Evolutionary conservation across 1,140 invertebrate species (phyloP).

Genomic region (Zelostemma sp.): DNA sequence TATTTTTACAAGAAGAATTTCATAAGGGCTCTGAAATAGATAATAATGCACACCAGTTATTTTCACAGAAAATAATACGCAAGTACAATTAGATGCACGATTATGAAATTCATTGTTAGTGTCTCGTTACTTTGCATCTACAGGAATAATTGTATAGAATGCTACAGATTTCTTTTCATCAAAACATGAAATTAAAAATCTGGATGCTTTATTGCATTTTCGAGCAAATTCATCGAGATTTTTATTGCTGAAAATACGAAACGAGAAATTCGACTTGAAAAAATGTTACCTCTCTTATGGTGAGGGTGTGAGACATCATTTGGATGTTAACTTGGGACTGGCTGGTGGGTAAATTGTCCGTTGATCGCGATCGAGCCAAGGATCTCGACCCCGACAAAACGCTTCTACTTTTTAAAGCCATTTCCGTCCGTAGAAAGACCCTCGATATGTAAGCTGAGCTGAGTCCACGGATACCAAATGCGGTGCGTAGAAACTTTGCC

Average conservation of each 20-base stretch:
- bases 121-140: background rate
- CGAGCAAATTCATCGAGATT: too few relatives aligned
- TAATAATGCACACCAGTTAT: too few relatives aligned
- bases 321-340: constrained; percentile 93
- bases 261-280: too few relatives aligned
- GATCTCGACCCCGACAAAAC: constrained; percentile 79
- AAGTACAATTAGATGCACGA: too few relatives aligned
- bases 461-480: constrained; percentile 90
- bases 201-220: too few relatives aligned
- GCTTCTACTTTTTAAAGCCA: constrained; percentile 86
- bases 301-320: constrained; percentile 93
- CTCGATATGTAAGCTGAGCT: constrained; percentile 92
- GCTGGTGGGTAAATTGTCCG: constrained; percentile 89
- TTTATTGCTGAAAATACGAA: too few relatives aligned
- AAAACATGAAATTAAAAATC: too few relatives aligned
- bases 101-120: constrained; percentile 8
- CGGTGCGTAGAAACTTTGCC: constrained; percentile 87
- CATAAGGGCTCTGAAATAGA: too few relatives aligned
- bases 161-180: too few relatives aligned
- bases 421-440: constrained; percentile 92
- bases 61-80: too few relatives aligned
- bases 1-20: too few relatives aligned
- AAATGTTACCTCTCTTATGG: constrained; percentile 84
- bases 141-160: background rate
- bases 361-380: constrained; percentile 76